Conservation (phyloP, 2,888 invertebrate species). For the Cantharis nigra region DNA sequence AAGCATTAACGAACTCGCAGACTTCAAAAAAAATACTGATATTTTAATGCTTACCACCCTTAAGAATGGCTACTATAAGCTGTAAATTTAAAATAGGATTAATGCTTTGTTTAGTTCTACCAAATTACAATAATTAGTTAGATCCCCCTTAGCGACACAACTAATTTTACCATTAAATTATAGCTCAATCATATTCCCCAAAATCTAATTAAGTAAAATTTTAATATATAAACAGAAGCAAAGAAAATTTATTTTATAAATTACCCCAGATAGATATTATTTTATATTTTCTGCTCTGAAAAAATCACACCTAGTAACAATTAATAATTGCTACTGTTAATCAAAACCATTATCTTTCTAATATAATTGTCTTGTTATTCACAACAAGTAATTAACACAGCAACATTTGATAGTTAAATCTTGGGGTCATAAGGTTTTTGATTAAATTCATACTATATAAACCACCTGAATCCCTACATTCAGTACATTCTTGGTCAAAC, state of each 20-base stretch:
- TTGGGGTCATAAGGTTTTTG: neutral
- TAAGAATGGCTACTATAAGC: too few relatives aligned
- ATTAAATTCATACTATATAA: neutral
- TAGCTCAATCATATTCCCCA: too few relatives aligned
- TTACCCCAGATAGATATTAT: too few relatives aligned
- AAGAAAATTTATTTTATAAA: too few relatives aligned
- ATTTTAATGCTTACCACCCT: too few relatives aligned
- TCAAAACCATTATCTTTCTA: neutral
- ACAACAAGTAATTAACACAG: neutral
- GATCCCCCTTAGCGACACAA: neutral
- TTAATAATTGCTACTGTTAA: neutral
- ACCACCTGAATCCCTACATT: neutral
- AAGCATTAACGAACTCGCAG: too few relatives aligned
- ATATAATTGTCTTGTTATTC: slow-evolving; percentile 1
- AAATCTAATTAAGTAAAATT: too few relatives aligned
- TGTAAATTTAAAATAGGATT: too few relatives aligned
- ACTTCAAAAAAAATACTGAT: too few relatives aligned
- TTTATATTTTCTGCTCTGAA: neutral
- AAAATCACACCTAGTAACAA: neutral
- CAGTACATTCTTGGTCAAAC: neutral
- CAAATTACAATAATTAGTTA: neutral
- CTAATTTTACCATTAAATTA: too few relatives aligned
- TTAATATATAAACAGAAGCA: too few relatives aligned
- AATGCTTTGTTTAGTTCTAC: neutral
- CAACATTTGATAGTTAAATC: neutral